phyloP scores from a whole-genome alignment of 2,113 vertebrate species.

The Agelaius tricolor region DNA sequence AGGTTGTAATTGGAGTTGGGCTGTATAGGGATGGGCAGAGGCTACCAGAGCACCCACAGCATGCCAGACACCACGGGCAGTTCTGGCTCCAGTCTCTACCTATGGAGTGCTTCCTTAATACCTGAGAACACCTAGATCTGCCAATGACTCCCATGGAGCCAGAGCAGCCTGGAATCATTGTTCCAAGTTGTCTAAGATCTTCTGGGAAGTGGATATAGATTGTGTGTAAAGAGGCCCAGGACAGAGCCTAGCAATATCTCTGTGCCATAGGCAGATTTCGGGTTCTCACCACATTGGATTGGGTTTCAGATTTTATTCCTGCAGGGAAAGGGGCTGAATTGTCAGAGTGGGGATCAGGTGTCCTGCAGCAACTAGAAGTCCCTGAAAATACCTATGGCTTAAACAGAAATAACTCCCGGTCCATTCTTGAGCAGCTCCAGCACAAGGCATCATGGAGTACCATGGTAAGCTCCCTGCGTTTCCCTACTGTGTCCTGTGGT shows the following conservation, averaged over 20 bases:
- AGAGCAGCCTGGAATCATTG: background rate
- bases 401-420: background rate
- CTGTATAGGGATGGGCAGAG: background rate
- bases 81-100: background rate
- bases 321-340: background rate
- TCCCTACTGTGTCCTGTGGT: background rate
- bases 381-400: background rate
- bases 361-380: background rate
- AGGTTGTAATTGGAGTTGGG: constrained; percentile 57
- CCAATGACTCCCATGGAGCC: rapidly evolving
- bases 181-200: background rate
- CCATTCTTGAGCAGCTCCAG: background rate
- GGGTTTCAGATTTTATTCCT: background rate
- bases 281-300: rapidly evolving
- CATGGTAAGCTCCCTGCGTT: background rate
- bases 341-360: background rate
- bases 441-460: background rate
- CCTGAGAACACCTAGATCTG: rapidly evolving
- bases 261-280: background rate
- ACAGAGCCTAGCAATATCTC: background rate
- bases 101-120: rapidly evolving
- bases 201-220: background rate
- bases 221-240: background rate
- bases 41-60: background rate
- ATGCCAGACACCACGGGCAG: background rate